These are phyloP conservation scores for Dyspetes luteomarginatus DNA, from an alignment of 2,888 invertebrate species.

Conservation along the genomic window DNA sequence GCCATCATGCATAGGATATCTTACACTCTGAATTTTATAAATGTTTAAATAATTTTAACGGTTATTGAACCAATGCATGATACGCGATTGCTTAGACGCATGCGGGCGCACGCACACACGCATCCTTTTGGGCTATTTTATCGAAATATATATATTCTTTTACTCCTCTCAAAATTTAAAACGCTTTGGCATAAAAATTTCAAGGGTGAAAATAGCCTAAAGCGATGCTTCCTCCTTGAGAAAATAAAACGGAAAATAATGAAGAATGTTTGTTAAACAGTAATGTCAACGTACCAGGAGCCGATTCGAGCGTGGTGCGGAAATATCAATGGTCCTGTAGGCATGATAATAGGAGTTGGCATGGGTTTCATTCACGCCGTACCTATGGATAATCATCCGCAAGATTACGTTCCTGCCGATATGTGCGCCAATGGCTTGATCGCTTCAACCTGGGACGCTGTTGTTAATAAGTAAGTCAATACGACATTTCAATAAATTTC, in stretches of 20 bases:
- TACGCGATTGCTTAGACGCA: no score
- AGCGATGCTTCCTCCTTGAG: not conserved
- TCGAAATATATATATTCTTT: no score
- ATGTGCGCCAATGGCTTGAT: constrained; percentile 73
- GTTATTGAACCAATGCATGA: no score
- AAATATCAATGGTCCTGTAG: constrained; percentile 67
- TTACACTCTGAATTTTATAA: no score
- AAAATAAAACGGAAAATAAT: not conserved
- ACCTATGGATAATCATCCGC: constrained; percentile 50
- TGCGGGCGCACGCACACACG: no score
- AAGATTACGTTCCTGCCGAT: constrained; percentile 74
- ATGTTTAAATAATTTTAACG: no score
- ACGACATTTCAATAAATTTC: not conserved
- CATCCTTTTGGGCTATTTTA: no score
- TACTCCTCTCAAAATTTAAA: no score
- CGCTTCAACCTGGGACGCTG: constrained; percentile 72
- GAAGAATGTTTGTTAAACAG: constrained; percentile 62
- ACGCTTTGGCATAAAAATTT: no score
- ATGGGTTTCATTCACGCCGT: constrained; percentile 70
- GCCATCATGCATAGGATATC: no score
- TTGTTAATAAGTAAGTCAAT: constrained; percentile 69
- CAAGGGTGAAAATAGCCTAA: no score
- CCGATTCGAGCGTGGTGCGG: constrained; percentile 71
- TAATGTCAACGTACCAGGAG: constrained; percentile 70
- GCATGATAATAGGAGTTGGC: constrained; percentile 50